Evolutionary conservation across 2,113 vertebrate species (phyloP).

Genomic region (Tychaedon coryphoeus): DNA sequence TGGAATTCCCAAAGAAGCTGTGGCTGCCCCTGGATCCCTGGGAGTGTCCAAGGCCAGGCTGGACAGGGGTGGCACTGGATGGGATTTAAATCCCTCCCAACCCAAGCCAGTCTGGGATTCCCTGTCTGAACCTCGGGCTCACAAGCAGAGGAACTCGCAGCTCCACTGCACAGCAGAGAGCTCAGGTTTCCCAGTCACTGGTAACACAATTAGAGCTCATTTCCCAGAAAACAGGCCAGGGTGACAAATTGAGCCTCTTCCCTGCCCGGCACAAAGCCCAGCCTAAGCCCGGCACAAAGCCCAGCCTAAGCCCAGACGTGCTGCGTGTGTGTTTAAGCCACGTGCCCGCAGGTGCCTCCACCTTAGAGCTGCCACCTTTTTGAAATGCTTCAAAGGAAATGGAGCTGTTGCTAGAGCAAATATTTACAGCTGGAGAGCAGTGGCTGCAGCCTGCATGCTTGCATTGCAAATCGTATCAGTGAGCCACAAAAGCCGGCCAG

Average conservation of each 20-base stretch:
- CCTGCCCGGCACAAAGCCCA: background rate
- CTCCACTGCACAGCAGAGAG: rapidly evolving
- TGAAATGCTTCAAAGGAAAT: rapidly evolving
- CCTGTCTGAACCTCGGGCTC: rapidly evolving
- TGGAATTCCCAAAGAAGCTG: background rate
- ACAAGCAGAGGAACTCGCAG: rapidly evolving
- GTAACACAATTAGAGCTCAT: background rate
- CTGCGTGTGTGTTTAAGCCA: background rate
- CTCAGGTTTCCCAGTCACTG: rapidly evolving
- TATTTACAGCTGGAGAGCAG: background rate
- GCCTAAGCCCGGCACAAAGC: background rate
- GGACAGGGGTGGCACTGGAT: background rate
- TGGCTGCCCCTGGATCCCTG: background rate
- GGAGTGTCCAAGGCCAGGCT: background rate
- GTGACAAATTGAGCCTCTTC: background rate
- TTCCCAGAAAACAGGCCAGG: background rate
- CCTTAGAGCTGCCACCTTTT: background rate
- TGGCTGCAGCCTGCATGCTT: background rate
- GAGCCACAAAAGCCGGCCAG: background rate
- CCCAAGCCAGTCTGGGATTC: rapidly evolving
- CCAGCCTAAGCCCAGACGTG: background rate
- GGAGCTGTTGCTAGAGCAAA: background rate
- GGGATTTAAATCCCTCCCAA: background rate
- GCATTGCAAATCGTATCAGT: background rate
- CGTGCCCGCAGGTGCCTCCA: background rate